Evolutionary conservation across 2,888 invertebrate genomes (phyloP).

Genomic region (Harpalus rufipes): DNA sequence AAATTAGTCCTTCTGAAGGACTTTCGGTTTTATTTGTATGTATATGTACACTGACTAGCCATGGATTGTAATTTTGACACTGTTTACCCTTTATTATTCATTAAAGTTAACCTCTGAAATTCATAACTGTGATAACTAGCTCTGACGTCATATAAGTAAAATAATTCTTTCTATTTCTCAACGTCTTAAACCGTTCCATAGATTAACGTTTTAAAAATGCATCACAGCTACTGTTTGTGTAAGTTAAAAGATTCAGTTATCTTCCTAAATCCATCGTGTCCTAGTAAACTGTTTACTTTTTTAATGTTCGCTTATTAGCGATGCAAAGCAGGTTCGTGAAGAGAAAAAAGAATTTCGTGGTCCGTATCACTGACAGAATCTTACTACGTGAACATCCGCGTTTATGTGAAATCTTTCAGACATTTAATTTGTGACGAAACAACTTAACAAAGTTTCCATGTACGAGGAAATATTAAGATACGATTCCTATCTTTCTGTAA

Average conservation of each 20-base stretch:
- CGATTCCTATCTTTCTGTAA: constrained; percentile 24
- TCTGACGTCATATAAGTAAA: too few species aligned
- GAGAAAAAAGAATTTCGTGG: constrained; percentile 32
- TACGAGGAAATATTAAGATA: constrained; percentile 38
- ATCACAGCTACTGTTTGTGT: neutral
- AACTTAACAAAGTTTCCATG: constrained; percentile 16
- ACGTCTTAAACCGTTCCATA: too few species aligned
- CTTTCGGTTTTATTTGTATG: too few species aligned
- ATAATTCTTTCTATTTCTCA: too few species aligned
- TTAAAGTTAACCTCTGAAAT: too few species aligned
- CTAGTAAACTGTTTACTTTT: constrained; percentile 46
- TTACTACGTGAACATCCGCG: constrained; percentile 39
- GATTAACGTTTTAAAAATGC: too few species aligned
- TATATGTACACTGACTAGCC: too few species aligned
- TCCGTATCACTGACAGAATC: constrained; percentile 40
- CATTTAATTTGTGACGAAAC: constrained; percentile 45
- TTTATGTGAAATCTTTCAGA: constrained; percentile 42
- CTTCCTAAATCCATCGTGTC: constrained; percentile 5
- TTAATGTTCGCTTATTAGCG: constrained; percentile 42
- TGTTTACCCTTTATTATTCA: too few species aligned
- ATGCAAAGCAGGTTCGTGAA: constrained; percentile 26
- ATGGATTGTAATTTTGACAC: too few species aligned
- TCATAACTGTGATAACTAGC: too few species aligned
- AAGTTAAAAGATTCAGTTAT: neutral
- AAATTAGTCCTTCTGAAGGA: too few species aligned